phyloP scores from a whole-genome alignment of 1,140 invertebrate genomes.

The Temnothorax curvispinosus region DNA sequence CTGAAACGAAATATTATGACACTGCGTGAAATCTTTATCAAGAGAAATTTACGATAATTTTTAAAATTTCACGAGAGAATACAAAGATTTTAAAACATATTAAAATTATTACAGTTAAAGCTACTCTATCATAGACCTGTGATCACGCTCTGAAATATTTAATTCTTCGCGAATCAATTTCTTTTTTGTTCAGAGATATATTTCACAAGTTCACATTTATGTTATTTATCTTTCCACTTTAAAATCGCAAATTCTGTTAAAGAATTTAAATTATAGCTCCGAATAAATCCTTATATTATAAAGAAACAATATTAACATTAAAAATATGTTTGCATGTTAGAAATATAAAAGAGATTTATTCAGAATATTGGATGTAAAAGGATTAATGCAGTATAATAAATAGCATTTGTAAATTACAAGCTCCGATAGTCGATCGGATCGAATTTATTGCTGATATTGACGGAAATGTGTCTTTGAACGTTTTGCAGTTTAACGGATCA shows the following conservation, averaged over 20 bases:
- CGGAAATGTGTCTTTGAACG: conserved; percentile 35
- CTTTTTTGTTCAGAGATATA: background rate
- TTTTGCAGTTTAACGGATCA: conserved; percentile 26
- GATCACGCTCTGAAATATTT: background rate
- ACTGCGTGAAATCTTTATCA: background rate
- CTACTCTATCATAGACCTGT: background rate
- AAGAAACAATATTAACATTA: background rate
- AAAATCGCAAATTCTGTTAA: background rate
- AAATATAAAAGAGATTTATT: background rate
- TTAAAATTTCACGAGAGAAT: background rate
- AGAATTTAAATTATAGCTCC: conserved; percentile 10
- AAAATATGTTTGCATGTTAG: background rate
- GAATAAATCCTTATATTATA: background rate
- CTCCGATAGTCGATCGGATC: background rate
- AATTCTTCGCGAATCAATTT: background rate
- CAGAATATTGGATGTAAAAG: background rate
- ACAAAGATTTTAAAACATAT: background rate
- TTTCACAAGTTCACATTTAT: background rate
- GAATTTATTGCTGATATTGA: conserved; percentile 22
- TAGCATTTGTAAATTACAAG: conserved; percentile 32
- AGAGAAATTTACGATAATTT: background rate
- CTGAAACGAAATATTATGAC: background rate
- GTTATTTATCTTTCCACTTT: background rate
- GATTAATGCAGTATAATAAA: conserved; percentile 18
- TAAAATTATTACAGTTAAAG: background rate